These are phyloP conservation scores for Nysson spinosus DNA, from an alignment of 2,888 invertebrate genomes.

Conservation along the genomic window DNA sequence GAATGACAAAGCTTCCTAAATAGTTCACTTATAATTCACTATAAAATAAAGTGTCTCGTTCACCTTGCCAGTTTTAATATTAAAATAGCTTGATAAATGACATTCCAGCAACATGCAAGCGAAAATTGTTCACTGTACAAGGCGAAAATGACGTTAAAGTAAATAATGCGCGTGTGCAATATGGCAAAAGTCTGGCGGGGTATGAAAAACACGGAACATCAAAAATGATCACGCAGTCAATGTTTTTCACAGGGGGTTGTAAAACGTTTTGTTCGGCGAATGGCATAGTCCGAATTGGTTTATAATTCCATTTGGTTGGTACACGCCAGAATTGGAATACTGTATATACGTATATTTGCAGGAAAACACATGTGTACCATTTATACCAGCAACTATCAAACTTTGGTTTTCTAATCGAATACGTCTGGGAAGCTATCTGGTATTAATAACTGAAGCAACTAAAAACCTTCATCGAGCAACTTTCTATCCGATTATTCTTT, in stretches of 20 bases:
- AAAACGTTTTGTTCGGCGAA: slow-evolving; percentile 52
- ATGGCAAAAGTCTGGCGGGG: neutral
- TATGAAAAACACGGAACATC: slow-evolving; percentile 25
- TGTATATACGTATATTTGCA: slow-evolving; percentile 19
- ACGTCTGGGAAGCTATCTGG: slow-evolving; percentile 1
- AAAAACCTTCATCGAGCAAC: neutral
- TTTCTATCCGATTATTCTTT: neutral
- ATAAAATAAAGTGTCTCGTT: too few relatives aligned
- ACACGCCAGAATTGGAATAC: neutral
- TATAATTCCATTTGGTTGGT: slow-evolving; percentile 71
- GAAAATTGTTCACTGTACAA: too few relatives aligned
- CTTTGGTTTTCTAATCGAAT: slow-evolving; percentile 66
- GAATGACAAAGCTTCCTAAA: too few relatives aligned
- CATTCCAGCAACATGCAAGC: too few relatives aligned
- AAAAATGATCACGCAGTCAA: slow-evolving; percentile 19
- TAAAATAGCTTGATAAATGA: too few relatives aligned
- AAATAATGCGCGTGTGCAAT: too few relatives aligned
- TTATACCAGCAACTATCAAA: slow-evolving; percentile 61
- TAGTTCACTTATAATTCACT: too few relatives aligned
- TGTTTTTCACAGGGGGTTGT: slow-evolving; percentile 40
- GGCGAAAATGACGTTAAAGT: too few relatives aligned
- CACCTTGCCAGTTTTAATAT: too few relatives aligned
- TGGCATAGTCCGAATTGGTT: slow-evolving; percentile 64
- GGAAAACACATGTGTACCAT: slow-evolving; percentile 52
- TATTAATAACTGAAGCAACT: slow-evolving; percentile 17